Percentiles rank a stretch among this genome's conserved stretches.
Conservation (phyloP, 2,888 invertebrate species). For the Drosophila mayaguana region DNA sequence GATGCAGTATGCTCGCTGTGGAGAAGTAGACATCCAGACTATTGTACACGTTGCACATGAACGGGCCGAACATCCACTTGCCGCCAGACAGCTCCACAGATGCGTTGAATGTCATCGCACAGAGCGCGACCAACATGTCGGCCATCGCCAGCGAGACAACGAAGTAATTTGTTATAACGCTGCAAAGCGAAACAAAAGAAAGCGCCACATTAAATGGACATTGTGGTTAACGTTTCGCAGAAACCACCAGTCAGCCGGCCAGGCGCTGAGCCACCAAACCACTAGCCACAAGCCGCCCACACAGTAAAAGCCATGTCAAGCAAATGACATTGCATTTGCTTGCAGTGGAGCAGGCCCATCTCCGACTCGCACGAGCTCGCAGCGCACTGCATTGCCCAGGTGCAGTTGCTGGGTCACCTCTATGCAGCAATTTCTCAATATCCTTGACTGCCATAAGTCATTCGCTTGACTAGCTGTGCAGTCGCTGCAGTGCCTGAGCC, state of each 20-base stretch:
- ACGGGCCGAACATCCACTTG: conserved; percentile 94
- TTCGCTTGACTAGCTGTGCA: conserved; percentile 51
- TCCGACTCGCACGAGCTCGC: neutral
- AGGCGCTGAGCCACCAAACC: neutral
- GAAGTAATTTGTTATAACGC: conserved; percentile 97
- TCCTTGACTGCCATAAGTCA: conserved; percentile 68
- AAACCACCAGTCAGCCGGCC: conserved; percentile 8
- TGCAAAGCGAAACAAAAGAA: conserved; percentile 64
- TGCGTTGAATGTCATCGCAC: conserved; percentile 97
- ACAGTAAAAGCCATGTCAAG: conserved; percentile 42
- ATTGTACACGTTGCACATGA: conserved; percentile 98
- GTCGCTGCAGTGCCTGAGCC: conserved; percentile 1
- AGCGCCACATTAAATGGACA: conserved; percentile 47
- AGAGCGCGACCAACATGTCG: conserved; percentile 96
- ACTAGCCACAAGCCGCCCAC: conserved; percentile 17
- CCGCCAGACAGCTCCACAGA: conserved; percentile 93
- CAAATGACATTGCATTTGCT: conserved; percentile 56
- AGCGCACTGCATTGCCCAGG: conserved; percentile 45
- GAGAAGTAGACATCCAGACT: conserved; percentile 97
- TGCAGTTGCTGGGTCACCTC: conserved; percentile 38
- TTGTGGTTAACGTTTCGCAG: conserved; percentile 12
- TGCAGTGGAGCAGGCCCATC: conserved; percentile 16
- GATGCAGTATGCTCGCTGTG: conserved; percentile 95
- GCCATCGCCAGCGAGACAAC: conserved; percentile 97
- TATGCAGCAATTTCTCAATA: conserved; percentile 60